Conservation (phyloP, 1,140 invertebrate species). For the Geopemphigus sp. region DNA sequence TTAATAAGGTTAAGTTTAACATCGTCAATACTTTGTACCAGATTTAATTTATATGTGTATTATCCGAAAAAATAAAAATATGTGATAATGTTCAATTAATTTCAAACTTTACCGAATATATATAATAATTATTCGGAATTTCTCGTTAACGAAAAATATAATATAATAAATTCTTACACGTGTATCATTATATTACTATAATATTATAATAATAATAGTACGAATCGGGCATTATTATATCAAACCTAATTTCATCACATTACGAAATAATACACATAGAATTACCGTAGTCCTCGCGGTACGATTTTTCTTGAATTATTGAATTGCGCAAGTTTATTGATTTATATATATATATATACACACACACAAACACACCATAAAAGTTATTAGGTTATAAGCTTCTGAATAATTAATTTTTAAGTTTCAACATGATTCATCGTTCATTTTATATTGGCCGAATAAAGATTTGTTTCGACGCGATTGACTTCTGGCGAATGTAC, state of each 20-base stretch:
- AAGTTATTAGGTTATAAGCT: too few species aligned
- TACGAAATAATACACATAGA: neutral
- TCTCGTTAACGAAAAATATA: neutral
- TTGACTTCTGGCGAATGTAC: too few species aligned
- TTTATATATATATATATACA: too few species aligned
- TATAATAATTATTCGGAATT: neutral
- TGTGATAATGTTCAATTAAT: constrained; percentile 6
- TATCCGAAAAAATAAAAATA: neutral
- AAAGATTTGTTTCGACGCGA: too few species aligned
- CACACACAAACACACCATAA: too few species aligned
- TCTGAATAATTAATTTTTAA: too few species aligned
- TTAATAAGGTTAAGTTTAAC: neutral
- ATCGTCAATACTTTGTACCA: neutral
- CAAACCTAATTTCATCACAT: neutral
- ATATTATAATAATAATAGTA: neutral
- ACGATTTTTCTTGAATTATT: too few species aligned
- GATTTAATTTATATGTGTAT: neutral
- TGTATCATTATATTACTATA: neutral
- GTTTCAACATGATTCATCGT: too few species aligned
- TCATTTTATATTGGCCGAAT: too few species aligned
- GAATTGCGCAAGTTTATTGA: too few species aligned
- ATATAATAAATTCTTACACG: too few species aligned
- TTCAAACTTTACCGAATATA: neutral
- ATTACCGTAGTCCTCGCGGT: too few species aligned
- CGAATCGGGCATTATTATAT: neutral